Evolutionary conservation across 1,140 invertebrate species (phyloP).

Genomic region (Vanessa tameamea): DNA sequence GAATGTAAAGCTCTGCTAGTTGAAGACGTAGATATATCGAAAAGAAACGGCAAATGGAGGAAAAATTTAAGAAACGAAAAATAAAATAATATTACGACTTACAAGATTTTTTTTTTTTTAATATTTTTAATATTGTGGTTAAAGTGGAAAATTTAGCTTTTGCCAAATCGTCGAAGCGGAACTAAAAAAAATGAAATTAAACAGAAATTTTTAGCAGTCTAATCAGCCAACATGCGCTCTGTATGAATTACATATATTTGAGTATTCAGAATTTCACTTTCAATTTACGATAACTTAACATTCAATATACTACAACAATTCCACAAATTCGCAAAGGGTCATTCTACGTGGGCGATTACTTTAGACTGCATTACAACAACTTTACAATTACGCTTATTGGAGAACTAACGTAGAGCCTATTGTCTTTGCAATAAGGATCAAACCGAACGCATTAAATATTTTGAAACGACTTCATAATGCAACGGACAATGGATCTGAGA

Average conservation of each 20-base stretch:
- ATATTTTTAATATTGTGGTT: too few relatives aligned
- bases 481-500: conserved; percentile 54
- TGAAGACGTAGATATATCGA: too few relatives aligned
- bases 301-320: conserved; percentile 33
- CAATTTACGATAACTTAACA: conserved; percentile 27
- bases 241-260: not conserved
- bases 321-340: conserved; percentile 37
- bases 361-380: conserved; percentile 32
- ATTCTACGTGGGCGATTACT: conserved; percentile 45
- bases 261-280: conserved; percentile 26
- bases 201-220: too few relatives aligned
- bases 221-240: not conserved
- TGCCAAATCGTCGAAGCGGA: too few relatives aligned
- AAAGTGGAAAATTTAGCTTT: too few relatives aligned
- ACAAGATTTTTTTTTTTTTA: too few relatives aligned
- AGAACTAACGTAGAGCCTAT: conserved; percentile 20
- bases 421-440: conserved; percentile 27
- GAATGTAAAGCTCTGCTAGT: too few relatives aligned
- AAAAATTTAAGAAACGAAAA: too few relatives aligned
- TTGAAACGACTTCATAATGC: conserved; percentile 41
- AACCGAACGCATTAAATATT: conserved; percentile 17
- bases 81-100: too few relatives aligned
- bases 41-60: too few relatives aligned
- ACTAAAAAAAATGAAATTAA: too few relatives aligned
- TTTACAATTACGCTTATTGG: conserved; percentile 13